Base-by-base conservation (phyloP, 37 sponge, comb jelly and placozoan species). In the Crambe crambe region DNA sequence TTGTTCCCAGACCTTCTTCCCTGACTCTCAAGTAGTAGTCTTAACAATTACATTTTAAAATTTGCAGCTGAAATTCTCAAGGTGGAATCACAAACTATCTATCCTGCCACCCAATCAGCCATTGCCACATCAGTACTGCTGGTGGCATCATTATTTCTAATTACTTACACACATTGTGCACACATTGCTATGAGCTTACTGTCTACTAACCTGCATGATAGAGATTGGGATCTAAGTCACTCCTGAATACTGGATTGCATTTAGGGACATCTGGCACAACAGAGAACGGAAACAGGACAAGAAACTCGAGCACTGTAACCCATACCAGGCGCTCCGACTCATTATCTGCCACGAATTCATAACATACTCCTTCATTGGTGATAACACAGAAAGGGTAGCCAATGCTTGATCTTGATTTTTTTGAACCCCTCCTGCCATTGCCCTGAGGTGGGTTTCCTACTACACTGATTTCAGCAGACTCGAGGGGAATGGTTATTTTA, bases 191-290 rank as follows among this genome's bases (percentile, higher is more conserved):
- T n/a, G n/a, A n/a, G n/a, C n/a, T n/a, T n/a, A n/a, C n/a, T n/a
- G n/a, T n/a, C n/a, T n/a, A n/a, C n/a, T n/a, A n/a, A 81, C 88
- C 82, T 70, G 88, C 88, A 54, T 68, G 40, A 42, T 81, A 87
- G 3, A 58, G 30, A 26, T 43, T 76, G 6, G 88, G 64, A 44
- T 77, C 72, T 37, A 87, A 51, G 47, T 71, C 74, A 0, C 59
- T 51, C 29, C 73, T 73, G 18, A 66, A 75, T 12, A 87, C 61
- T 56, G 88, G 88, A 30, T 87, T 81, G 56, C 26, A 34, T n/a
- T 17, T 27, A 0, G 88, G 88, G 30, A 81, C 87, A 31, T 87
- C 88, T 60, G 88, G 88, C 5, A 87, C 81, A 23, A 32, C 32
- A 10, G 88, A 81, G 27, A 80, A 76, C 3, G 88, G 82, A 32